Evolutionary conservation across 2,797 vertebrate species (phyloP), one percentile per base, ranked within the genome.

Genomic region (Linurgus olivaceus): DNA sequence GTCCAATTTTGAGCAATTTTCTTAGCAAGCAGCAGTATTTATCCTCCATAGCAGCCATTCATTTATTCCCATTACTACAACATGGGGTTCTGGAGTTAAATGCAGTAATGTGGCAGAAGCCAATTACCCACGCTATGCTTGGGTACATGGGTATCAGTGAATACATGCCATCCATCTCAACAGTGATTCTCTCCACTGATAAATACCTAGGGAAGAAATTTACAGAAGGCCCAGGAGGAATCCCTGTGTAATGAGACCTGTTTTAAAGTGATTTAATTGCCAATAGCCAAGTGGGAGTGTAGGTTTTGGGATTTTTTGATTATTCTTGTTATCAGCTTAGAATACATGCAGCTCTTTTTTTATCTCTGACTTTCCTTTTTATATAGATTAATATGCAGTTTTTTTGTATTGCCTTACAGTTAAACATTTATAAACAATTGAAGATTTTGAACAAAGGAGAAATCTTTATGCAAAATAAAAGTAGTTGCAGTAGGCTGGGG

Each of bases 1-100:
- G 77, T 89, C 48, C 77, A 88, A 58, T 96, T 84, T 89, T 94
- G 37, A 89, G 28, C 62, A 89, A 91, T 96, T 97, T 97, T 95
- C 90, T 91, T 92, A 70, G 78, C 6, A 1, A 96, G 88, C 74
- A 55, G 31, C 52, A 88, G 26, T 94, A 38, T 88, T 93, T 96
- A 77, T 95, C 92, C 40, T 87, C 79, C 50, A 45, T 83, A 91
- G 44, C 77, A 94, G 78, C 70, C 58, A 86, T 94, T 96, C 75
- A 94, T 95, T 97, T 97, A 86, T 84, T 82, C 59, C 55, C n/a
- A 40, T 96, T 94, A 95, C 3, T 71, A 61, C 59, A 93, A 92
- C 72, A 79, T 42, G 59, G 33, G 24, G 19, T 86, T 93, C 93
- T 95, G 61, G 26, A 96, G 78, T 40, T 92, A 83, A 97, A 88